A percentile compares a stretch with the other conserved stretches of the same genome.
Evolutionary conservation across 2,113 vertebrate genomes (phyloP).

Genomic region (Anseranas semipalmata): DNA sequence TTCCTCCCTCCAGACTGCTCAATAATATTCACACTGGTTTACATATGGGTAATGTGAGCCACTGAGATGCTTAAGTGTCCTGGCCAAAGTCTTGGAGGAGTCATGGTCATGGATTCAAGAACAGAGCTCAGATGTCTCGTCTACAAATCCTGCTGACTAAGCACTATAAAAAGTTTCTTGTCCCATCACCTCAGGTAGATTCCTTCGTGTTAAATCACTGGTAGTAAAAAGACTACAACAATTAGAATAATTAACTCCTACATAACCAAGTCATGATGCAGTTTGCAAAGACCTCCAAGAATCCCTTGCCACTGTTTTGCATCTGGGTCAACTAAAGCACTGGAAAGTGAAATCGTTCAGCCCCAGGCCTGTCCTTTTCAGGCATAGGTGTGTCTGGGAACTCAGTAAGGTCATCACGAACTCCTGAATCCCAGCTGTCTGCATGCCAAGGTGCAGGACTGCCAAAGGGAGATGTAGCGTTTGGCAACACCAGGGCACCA

Average conservation of each 20-base stretch:
- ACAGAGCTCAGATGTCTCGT: not conserved
- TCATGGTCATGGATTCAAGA: not conserved
- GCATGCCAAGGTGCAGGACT: not conserved
- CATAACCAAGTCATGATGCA: not conserved
- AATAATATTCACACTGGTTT: not conserved
- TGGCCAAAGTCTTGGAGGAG: not conserved
- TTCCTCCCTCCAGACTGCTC: not conserved
- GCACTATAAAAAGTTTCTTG: not conserved
- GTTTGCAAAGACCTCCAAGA: slow-evolving; percentile 29
- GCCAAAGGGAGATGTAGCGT: not conserved
- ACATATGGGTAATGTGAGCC: not conserved
- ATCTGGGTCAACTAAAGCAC: not conserved
- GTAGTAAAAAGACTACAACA: not conserved
- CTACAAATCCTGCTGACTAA: not conserved
- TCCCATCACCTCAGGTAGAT: not conserved
- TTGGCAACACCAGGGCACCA: not conserved
- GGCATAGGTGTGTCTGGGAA: not conserved
- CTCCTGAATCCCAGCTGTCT: not conserved
- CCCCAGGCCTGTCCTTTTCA: not conserved
- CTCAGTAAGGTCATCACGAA: not conserved
- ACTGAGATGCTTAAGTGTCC: not conserved
- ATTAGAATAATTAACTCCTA: slow-evolving; percentile 41
- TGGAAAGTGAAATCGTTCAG: not conserved
- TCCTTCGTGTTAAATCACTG: slow-evolving; percentile 6
- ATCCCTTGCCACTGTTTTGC: not conserved